These are phyloP conservation scores for Maconellicoccus hirsutus DNA, from an alignment of 1,140 invertebrate genomes.

Conservation along the genomic window DNA sequence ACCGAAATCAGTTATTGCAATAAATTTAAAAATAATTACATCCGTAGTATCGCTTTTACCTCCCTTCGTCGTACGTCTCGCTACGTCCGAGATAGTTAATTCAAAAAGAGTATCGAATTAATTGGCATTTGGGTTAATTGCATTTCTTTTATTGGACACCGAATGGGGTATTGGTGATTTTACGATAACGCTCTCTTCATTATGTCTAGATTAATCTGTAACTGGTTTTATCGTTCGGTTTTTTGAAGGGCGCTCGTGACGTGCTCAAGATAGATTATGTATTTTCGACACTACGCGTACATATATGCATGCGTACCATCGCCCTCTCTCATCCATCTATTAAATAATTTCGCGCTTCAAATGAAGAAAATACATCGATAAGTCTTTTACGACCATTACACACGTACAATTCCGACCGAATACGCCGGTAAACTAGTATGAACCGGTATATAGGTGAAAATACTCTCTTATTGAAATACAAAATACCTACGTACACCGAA, in stretches of 20 bases:
- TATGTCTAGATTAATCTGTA: slow-evolving; percentile 4
- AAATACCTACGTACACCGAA: no score
- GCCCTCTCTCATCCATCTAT: no score
- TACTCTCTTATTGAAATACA: no score
- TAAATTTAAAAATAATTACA: slow-evolving; percentile 7
- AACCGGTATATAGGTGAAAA: no score
- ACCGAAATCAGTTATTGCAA: neutral
- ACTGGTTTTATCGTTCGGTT: neutral
- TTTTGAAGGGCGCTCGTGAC: neutral
- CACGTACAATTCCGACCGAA: no score
- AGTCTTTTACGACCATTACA: no score
- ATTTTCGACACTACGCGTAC: neutral
- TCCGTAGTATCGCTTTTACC: neutral
- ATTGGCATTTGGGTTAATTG: neutral
- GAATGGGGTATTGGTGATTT: slow-evolving; percentile 2
- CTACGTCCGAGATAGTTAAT: neutral
- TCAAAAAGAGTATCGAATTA: neutral
- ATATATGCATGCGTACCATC: no score
- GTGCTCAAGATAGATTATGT: neutral
- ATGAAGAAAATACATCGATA: no score
- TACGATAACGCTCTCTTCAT: slow-evolving; percentile 2
- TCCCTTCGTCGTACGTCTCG: neutral
- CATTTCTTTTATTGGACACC: slow-evolving; percentile 3
- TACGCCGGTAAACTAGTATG: no score
- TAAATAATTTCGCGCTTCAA: no score